phyloP scores from a whole-genome alignment of 2,113 vertebrate genomes.

The Phaethon lepturus region DNA sequence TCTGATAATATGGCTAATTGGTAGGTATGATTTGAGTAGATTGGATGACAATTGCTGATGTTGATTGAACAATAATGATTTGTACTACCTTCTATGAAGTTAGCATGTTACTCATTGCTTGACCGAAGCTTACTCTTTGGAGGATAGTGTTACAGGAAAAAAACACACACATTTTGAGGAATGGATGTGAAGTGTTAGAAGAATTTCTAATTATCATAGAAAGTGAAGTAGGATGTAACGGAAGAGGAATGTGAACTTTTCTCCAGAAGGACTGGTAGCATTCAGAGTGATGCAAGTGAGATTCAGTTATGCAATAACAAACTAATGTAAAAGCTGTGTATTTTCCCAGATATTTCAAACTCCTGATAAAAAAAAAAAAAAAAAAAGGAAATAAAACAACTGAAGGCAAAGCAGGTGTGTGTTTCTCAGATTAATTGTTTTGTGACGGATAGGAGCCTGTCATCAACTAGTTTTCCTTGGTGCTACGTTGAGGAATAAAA shows the following conservation, averaged over 20 bases:
- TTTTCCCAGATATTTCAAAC: background rate
- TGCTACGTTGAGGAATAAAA: background rate
- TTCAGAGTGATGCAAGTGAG: background rate
- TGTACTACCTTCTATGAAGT: background rate
- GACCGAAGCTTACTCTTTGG: background rate
- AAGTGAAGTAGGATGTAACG: background rate
- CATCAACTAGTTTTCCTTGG: background rate
- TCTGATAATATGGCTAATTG: conserved; percentile 96
- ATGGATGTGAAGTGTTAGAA: background rate
- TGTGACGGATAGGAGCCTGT: background rate
- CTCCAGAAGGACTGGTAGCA: background rate
- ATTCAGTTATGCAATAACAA: background rate
- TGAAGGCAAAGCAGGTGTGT: background rate
- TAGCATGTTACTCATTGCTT: background rate
- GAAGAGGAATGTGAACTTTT: background rate
- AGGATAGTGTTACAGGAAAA: background rate
- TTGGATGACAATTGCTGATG: background rate
- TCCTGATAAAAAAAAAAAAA: background rate
- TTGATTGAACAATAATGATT: background rate
- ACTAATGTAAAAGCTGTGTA: background rate
- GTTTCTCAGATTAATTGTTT: background rate
- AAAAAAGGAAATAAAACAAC: background rate
- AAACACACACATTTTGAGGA: background rate
- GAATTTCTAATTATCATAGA: background rate
- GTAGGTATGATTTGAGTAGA: conserved; percentile 76